Conservation (phyloP, 2,888 invertebrate species). For the Thereva nobilitata region DNA sequence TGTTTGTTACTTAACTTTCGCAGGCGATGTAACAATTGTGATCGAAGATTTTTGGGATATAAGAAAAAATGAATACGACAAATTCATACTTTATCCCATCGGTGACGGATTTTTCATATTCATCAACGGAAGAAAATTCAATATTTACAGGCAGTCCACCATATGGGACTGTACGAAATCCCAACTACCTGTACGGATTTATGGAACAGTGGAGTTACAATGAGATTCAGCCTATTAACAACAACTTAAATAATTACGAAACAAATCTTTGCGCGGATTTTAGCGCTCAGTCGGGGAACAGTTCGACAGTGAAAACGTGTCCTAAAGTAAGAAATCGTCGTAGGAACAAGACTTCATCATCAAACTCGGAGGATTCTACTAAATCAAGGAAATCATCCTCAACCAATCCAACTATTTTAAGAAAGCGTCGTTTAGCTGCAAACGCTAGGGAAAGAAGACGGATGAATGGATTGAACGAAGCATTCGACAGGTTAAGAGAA, state of each 20-base stretch:
- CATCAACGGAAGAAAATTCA: constrained; percentile 10
- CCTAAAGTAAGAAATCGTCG: background rate
- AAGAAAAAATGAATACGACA: no score
- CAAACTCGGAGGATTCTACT: no score
- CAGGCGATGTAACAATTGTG: no score
- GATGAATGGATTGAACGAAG: constrained; percentile 76
- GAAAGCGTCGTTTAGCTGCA: constrained; percentile 69
- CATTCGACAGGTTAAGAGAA: constrained; percentile 71
- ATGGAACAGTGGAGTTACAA: background rate
- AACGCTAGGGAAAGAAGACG: constrained; percentile 74
- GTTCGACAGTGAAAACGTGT: background rate
- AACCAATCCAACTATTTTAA: constrained; percentile 43
- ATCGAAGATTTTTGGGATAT: no score
- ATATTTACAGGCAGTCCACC: background rate
- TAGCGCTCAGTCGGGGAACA: background rate
- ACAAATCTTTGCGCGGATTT: background rate
- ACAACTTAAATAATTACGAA: background rate
- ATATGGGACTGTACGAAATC: background rate
- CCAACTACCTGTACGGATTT: background rate
- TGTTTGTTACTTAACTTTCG: no score
- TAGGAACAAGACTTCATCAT: background rate
- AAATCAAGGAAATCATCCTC: constrained; percentile 1
- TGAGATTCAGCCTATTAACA: background rate
- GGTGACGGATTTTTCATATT: background rate
- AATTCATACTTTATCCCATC: background rate